These are phyloP conservation scores for Andinoacara biseriatus DNA, from an alignment of 2,113 vertebrate species.

Conservation along the genomic window DNA sequence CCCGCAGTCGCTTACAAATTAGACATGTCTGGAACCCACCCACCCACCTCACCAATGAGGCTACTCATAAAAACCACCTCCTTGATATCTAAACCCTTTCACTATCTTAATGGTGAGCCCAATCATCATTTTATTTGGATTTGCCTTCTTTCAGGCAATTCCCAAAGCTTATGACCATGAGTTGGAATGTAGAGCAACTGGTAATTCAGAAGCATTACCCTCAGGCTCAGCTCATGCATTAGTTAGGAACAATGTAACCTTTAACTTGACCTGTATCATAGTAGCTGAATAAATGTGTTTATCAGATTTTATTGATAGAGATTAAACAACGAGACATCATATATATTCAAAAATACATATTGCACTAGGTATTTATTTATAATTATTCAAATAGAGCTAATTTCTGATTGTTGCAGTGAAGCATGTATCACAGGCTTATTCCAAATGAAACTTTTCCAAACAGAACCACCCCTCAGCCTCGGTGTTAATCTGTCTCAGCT, in stretches of 20 bases:
- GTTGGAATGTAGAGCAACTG: neutral
- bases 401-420: neutral
- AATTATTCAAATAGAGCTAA: neutral
- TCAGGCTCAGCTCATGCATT: neutral
- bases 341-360: neutral
- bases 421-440: too few relatives aligned
- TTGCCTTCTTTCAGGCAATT: neutral
- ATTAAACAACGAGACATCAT: neutral
- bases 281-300: neutral
- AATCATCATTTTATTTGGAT: neutral
- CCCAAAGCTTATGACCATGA: slow-evolving; percentile 1
- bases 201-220: neutral
- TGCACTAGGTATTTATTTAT: neutral
- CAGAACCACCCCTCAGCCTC: neutral
- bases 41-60: neutral
- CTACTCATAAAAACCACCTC: neutral
- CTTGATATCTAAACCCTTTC: neutral
- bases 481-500: neutral
- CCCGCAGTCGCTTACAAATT: neutral
- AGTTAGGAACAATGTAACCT: neutral
- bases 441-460: too few relatives aligned
- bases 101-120: neutral
- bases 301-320: neutral
- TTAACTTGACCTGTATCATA: neutral
- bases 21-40: neutral